phyloP scores from a whole-genome alignment of 1,140 invertebrate genomes.

The Metopolophium dirhodum region DNA sequence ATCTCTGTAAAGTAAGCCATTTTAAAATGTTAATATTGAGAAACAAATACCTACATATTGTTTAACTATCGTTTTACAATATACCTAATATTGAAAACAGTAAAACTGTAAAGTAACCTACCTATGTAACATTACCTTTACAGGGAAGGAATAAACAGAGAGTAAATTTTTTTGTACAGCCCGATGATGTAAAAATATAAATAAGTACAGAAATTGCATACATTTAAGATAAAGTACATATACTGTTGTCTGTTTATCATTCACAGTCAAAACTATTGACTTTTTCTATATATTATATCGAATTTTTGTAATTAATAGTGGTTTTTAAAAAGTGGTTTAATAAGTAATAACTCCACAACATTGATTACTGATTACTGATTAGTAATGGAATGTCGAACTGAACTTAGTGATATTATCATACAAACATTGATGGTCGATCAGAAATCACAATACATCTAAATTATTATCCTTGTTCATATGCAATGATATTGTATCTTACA shows the following conservation, averaged over 20 bases:
- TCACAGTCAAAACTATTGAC: neutral
- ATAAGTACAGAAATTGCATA: neutral
- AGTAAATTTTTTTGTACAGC: too few relatives aligned
- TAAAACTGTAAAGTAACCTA: neutral
- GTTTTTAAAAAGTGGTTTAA: neutral
- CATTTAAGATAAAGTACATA: neutral
- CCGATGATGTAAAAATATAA: neutral
- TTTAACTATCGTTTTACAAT: neutral
- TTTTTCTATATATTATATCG: neutral
- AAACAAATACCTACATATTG: too few relatives aligned
- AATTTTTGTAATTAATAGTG: neutral
- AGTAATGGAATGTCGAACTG: neutral
- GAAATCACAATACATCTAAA: neutral
- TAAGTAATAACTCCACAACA: neutral
- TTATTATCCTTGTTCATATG: neutral
- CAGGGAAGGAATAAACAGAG: too few relatives aligned
- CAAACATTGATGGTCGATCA: neutral
- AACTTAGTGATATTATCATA: neutral
- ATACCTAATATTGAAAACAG: neutral
- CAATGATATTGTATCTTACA: neutral
- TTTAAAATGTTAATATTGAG: neutral
- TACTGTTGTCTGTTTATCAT: neutral
- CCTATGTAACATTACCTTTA: too few relatives aligned
- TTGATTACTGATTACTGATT: neutral
- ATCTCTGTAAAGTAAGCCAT: neutral